Conservation (phyloP, 2,797 vertebrate genomes). For the Scyliorhinus canicula region DNA sequence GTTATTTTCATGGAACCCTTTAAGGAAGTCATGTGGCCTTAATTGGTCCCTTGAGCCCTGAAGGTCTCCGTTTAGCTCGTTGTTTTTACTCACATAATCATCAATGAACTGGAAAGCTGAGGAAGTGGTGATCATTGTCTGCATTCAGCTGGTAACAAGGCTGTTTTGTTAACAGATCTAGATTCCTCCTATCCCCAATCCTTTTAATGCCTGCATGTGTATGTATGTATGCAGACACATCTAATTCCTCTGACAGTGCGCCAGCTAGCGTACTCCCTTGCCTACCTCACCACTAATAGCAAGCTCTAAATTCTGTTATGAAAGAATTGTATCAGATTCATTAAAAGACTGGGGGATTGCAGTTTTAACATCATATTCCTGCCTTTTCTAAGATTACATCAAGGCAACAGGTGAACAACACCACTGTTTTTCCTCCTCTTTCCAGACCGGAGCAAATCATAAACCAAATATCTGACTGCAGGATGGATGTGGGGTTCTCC, state of each 20-base stretch:
- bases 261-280: slow-evolving; percentile 35
- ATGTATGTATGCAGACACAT: slow-evolving; percentile 52
- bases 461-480: slow-evolving; percentile 76
- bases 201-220: slow-evolving; percentile 62
- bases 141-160: slow-evolving; percentile 62
- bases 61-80: slow-evolving; percentile 83
- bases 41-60: slow-evolving; percentile 80
- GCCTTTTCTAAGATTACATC: slow-evolving; percentile 47
- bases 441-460: slow-evolving; percentile 69
- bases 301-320: slow-evolving; percentile 43
- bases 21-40: slow-evolving; percentile 95
- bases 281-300: slow-evolving; percentile 43
- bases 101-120: slow-evolving; percentile 89
- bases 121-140: slow-evolving; percentile 80
- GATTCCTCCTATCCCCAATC: slow-evolving; percentile 59
- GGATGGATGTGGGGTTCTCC: slow-evolving; percentile 72
- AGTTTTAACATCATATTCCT: slow-evolving; percentile 45
- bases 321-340: slow-evolving; percentile 40
- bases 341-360: neutral
- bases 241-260: slow-evolving; percentile 42
- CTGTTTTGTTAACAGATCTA: slow-evolving; percentile 77
- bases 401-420: slow-evolving; percentile 71
- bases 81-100: slow-evolving; percentile 88
- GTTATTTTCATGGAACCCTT: slow-evolving; percentile 95
- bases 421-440: slow-evolving; percentile 62